Base-by-base conservation (phyloP, 2,113 vertebrate genomes). In the Thamnaconus septentrionalis region DNA sequence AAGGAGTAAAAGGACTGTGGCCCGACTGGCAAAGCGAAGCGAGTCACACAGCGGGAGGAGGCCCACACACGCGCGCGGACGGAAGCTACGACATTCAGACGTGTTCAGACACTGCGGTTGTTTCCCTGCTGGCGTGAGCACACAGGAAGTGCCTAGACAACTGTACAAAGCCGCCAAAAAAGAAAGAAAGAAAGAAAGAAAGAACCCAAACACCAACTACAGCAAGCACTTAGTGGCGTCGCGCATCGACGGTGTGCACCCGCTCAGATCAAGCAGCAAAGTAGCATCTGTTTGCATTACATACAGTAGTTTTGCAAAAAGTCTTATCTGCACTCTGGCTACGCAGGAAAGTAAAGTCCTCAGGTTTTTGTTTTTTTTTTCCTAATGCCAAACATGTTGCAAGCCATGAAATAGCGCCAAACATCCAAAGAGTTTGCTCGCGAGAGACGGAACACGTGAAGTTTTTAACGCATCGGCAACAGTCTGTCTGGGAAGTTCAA, bases 1-100 rank as follows among this genome's bases (percentile, higher is more conserved):
- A 91, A 93, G 59, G 88, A 91, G 41, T 88, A 91, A 3, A 86
- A 88, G 73, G 85, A 77, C 75, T 1, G 18, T 31, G 18, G 18
- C 18, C 18, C 18, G 86, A 91, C 61, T 86, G 79, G 85, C 46
- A n/a, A 50, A 3, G 52, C 18, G 18, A 31, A 31, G 18, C 18
- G 18, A 31, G 18, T 31, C 18, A 31, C 18, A 31, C 18, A 31
- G 18, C 18, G 18, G 18, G 18, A 31, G 18, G 18, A 31, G 18
- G 18, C 18, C 18, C 18, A 31, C 18, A 31, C 18, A 31, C 18
- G 18, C 18, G 18, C 18, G 18, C 18, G 18, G 18, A 31, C 18
- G 18, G 18, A 31, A 1, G 18, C 18, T 31, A 31, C 18, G 18
- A 31, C 18, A 31, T 31, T 31, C 18, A 31, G 18, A 31, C 18